Conservation (phyloP, 2,113 vertebrate genomes). For the Anoplopoma fimbria region DNA sequence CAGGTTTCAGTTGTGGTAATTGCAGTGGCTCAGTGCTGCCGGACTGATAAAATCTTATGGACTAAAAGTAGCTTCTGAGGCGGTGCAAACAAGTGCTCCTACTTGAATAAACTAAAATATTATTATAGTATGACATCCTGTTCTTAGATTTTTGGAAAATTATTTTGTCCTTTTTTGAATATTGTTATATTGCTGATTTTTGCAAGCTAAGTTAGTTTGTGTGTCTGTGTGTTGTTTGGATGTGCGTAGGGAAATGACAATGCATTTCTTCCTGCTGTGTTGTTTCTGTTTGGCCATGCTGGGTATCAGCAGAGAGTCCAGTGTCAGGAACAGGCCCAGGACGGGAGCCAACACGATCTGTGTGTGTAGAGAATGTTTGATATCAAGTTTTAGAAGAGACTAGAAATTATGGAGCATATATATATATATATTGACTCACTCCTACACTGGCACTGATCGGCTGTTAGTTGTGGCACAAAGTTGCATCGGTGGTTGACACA, state of each 20-base stretch:
- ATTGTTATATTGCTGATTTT: neutral
- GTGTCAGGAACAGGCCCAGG: slow-evolving; percentile 29
- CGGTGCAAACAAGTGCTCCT: neutral
- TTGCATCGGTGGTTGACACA: neutral
- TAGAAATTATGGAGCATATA: neutral
- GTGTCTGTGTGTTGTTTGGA: neutral
- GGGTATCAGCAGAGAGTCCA: slow-evolving; percentile 18
- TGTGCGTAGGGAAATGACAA: neutral
- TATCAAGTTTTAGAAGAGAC: too few relatives aligned
- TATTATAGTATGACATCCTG: neutral
- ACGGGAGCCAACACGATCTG: slow-evolving; percentile 1
- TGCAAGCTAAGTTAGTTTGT: neutral
- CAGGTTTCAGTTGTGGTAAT: neutral
- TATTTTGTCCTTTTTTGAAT: neutral
- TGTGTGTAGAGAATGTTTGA: neutral
- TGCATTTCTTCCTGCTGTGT: slow-evolving; percentile 14
- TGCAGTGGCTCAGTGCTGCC: too few relatives aligned
- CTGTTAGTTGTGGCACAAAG: neutral
- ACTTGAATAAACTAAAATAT: neutral
- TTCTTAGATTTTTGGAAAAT: neutral
- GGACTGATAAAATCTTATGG: neutral
- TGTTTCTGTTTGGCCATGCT: slow-evolving; percentile 23
- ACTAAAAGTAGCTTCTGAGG: neutral
- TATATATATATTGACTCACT: neutral
- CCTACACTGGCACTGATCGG: neutral